Conservation (phyloP, 2,113 vertebrate genomes). For the Baryphthengus martii region DNA sequence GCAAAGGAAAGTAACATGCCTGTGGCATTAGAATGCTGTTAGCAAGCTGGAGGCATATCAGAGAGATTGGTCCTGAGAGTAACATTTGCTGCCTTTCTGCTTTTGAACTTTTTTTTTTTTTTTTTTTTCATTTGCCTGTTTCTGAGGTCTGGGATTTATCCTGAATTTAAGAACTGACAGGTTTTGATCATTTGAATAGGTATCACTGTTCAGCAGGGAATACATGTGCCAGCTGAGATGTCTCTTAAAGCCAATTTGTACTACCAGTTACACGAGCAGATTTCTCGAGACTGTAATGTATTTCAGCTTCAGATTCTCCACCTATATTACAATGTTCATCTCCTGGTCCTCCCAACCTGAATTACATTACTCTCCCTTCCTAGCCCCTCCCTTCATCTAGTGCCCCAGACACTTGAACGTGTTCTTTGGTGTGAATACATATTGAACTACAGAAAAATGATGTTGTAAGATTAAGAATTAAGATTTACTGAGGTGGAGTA, state of each 20-base stretch:
- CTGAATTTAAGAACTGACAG: conserved; percentile 68
- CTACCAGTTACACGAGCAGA: conserved; percentile 53
- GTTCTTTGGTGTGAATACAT: not conserved
- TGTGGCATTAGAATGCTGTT: conserved; percentile 65
- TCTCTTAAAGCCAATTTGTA: conserved; percentile 75
- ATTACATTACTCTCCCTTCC: not conserved
- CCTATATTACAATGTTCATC: not conserved
- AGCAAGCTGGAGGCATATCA: conserved; percentile 73
- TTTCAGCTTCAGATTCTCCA: conserved; percentile 41
- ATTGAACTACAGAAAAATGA: not conserved
- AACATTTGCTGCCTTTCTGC: conserved; percentile 62
- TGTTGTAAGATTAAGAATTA: not conserved
- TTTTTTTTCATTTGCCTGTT: conserved; percentile 49
- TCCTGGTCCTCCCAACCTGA: not conserved
- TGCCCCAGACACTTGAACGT: not conserved
- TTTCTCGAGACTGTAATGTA: conserved; percentile 41
- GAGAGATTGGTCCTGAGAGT: conserved; percentile 70
- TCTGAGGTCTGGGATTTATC: conserved; percentile 70
- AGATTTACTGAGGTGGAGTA: not conserved
- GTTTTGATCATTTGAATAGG: conserved; percentile 77
- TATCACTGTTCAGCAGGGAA: conserved; percentile 69
- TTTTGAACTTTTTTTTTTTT: conserved; percentile 51
- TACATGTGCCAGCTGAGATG: conserved; percentile 59
- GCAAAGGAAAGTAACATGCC: conserved; percentile 49
- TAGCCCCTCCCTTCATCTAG: too few species aligned